Base-by-base conservation (phyloP, 2,113 vertebrate genomes). In the Acrocephalus kingi region DNA sequence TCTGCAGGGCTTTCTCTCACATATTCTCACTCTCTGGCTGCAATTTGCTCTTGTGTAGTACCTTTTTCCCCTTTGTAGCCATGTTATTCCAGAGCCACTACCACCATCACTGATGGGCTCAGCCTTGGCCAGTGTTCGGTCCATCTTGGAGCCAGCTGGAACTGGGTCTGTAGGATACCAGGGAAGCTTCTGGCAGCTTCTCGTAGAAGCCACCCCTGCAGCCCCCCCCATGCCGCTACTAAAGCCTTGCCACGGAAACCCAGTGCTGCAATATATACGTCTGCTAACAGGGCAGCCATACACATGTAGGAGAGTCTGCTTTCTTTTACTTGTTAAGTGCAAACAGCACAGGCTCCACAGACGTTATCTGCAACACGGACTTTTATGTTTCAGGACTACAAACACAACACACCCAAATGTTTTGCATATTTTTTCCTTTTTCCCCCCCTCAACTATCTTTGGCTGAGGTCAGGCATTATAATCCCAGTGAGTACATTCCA, bases 191-290 rank as follows among this genome's bases (percentile, higher is more conserved):
- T 19, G 33, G 43, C 41, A 81, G 14, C 37, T 76, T 63, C 35
- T 81, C 20, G 45, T 9, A 69, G 69, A 10, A 59, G 27, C 54
- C 45, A 45, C 54, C 9, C 11, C 33, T 39, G 55, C 17, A 69
- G 35, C 4, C 3, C 8, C 8, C 11, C 7, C 19, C 3, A 43
- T 7, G 15, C 6, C 1, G 1, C 24, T 69, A 13, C 28, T 43
- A 56, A 45, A 75, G 20, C 23, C 62, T 39, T 69, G 55, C 55
- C 83, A 81, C 0, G 0, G 55, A 56, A 75, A 75, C 14, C 31
- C 27, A 37, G 1, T 8, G 45, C 19, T 89, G 37, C 43, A 84
- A 48, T 4, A 48, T 11, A 63, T 4, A 78, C 2, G 14, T 52
- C 15, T 14, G 16, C 13, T 18, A 71, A 22, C 9, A 33, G 1